phyloP scores from a whole-genome alignment of 2,113 vertebrate genomes.

The Hyperopisus bebe region DNA sequence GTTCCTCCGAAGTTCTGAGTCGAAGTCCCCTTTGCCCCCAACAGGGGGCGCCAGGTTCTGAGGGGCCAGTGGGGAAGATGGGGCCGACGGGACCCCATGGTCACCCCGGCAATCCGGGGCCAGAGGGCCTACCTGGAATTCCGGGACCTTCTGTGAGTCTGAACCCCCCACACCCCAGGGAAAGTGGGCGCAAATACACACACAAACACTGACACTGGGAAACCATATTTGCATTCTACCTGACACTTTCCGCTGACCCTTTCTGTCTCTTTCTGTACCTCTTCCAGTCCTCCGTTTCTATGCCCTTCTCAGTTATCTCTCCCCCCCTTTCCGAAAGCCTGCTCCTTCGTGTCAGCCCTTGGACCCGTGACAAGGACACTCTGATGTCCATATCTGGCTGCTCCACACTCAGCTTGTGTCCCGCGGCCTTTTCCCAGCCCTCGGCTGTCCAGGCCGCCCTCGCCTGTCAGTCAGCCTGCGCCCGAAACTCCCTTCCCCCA shows the following conservation, averaged over 20 bases:
- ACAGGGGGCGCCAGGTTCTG: constrained; percentile 67
- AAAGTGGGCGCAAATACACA: neutral
- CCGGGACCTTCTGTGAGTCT: constrained; percentile 78
- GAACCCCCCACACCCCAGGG: neutral
- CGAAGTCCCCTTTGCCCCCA: constrained; percentile 1
- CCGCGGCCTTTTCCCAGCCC: neutral
- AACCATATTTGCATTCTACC: neutral
- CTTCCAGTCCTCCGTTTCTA: neutral
- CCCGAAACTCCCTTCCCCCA: neutral
- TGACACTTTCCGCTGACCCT: neutral
- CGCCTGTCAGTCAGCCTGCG: constrained; percentile 3
- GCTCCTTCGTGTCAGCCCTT: constrained; percentile 1
- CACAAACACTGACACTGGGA: neutral
- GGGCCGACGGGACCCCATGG: constrained; percentile 76
- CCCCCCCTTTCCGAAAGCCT: neutral
- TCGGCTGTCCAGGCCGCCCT: neutral
- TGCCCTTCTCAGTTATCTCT: neutral
- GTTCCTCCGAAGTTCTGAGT: neutral
- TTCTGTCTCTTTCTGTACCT: neutral
- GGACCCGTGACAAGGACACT: constrained; percentile 15
- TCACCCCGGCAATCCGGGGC: constrained; percentile 67
- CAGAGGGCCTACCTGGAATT: constrained; percentile 78
- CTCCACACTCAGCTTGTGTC: neutral
- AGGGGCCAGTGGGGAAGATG: constrained; percentile 67
- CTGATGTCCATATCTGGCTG: neutral